Conservation (phyloP, 2,797 vertebrate genomes). For the Enteromius trimaculatus region DNA sequence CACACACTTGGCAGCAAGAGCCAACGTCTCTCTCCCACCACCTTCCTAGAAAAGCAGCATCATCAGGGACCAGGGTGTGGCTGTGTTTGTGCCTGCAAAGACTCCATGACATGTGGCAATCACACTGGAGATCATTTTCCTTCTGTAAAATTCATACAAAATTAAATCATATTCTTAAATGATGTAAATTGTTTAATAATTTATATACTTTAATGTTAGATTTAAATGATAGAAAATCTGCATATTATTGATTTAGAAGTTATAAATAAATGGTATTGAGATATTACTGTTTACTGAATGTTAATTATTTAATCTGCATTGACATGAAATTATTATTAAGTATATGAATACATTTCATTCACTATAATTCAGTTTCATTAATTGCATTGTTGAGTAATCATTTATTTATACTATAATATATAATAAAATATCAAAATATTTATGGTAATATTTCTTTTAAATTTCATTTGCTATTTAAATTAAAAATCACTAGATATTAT, state of each 20-base stretch:
- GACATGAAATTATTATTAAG: background rate
- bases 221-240: background rate
- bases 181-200: background rate
- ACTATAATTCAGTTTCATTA: background rate
- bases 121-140: background rate
- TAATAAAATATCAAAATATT: background rate
- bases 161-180: background rate
- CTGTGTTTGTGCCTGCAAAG: constrained; percentile 41
- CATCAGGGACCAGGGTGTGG: constrained; percentile 66
- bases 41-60: constrained; percentile 59
- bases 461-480: background rate
- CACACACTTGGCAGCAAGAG: constrained; percentile 29
- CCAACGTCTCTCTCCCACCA: constrained; percentile 66
- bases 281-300: background rate
- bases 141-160: background rate
- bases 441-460: background rate
- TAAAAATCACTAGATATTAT: background rate
- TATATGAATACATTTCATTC: background rate
- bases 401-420: background rate
- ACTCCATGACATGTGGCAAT: constrained; percentile 17
- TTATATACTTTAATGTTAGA: background rate
- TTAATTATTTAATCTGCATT: background rate
- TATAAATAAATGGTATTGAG: background rate
- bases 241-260: background rate
- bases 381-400: background rate